Percentiles rank a stretch among this genome's conserved stretches.
These are phyloP conservation scores for Xanthorhoe designata DNA, from an alignment of 2,888 invertebrate species.

Conservation along the genomic window DNA sequence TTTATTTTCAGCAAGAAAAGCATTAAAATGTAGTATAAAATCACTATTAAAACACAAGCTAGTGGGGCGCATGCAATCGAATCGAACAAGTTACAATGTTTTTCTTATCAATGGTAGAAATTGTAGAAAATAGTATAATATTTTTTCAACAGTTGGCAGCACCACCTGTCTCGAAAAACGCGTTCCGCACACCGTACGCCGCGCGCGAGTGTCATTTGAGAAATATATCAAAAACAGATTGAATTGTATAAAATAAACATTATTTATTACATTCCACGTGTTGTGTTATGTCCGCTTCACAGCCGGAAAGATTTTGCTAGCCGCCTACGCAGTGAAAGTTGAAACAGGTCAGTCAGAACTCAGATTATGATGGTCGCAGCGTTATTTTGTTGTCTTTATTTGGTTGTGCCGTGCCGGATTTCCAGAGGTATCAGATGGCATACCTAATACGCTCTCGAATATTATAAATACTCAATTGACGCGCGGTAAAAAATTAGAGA, in stretches of 20 bases:
- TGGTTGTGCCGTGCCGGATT: constrained; percentile 68
- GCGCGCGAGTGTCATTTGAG: constrained; percentile 62
- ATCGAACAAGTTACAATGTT: neutral
- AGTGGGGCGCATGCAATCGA: too few relatives aligned
- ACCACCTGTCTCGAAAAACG: constrained; percentile 32
- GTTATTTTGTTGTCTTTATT: constrained; percentile 77
- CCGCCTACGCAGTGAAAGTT: constrained; percentile 53
- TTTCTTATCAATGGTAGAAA: neutral
- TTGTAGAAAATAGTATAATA: too few relatives aligned
- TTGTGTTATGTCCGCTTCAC: constrained; percentile 64
- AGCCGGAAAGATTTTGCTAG: constrained; percentile 60
- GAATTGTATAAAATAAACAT: constrained; percentile 74
- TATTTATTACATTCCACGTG: constrained; percentile 64
- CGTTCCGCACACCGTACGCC: constrained; percentile 45
- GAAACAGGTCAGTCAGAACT: constrained; percentile 70
- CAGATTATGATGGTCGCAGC: constrained; percentile 55
- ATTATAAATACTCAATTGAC: constrained; percentile 31
- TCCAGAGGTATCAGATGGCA: constrained; percentile 70
- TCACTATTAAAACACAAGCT: too few relatives aligned
- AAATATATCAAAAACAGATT: constrained; percentile 63
- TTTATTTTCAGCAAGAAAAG: too few relatives aligned
- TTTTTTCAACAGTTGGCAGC: neutral
- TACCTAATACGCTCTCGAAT: constrained; percentile 49
- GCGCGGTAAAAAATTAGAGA: constrained; percentile 24
- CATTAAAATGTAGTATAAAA: too few relatives aligned